Base-by-base conservation (phyloP, 2,888 invertebrate species). In the Amblyjoppa fuscipennis region DNA sequence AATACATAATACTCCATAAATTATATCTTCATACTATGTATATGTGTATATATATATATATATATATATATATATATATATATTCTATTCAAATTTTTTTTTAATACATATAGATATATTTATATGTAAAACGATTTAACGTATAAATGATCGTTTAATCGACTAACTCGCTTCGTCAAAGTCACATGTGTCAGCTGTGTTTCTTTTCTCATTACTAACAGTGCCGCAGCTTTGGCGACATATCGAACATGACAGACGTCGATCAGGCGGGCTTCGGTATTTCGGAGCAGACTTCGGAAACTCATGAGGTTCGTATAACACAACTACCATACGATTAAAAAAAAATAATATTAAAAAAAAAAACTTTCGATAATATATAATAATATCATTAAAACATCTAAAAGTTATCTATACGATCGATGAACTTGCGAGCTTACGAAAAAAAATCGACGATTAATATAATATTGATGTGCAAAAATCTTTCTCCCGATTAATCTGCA, bases 201-300 rank as follows among this genome's bases (percentile, higher is more conserved):
- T 92, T 68, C 34, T 84, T 84, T 45, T 73, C 73, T 84, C 91
- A 89, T 93, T 90, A 92, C 91, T 93, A 92, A 92, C 94, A 96
- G 96, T 95, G 96, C 94, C 95, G 96, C 93, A 96, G 96, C 94
- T 96, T 96, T 93, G 95, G 95, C 91, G 96, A 96, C 94, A 94
- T 96, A 91, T 95, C 95, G 91, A 95, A 95, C 93, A 94, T 95
- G 90, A 94, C 93, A 80, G 95, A 95, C 87, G 94, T 94, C 86
- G 94, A 94, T 88, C 91, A 92, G 88, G 88, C 88, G 88, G 84
- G 90, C 84, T 92, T 92, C 56, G 92, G 91, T 84, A 91, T 91
- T 89, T 90, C 92, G 88, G 91, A 91, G 85, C 90, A 90, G 87
- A 88, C 92, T 69, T 85, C 89, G 90, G 91, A 91, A 84, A 87